Percentiles rank a stretch among this genome's conserved stretches.
Evolutionary conservation across 2,797 vertebrate genomes (phyloP).

Genomic region (Etheostoma nigrum): DNA sequence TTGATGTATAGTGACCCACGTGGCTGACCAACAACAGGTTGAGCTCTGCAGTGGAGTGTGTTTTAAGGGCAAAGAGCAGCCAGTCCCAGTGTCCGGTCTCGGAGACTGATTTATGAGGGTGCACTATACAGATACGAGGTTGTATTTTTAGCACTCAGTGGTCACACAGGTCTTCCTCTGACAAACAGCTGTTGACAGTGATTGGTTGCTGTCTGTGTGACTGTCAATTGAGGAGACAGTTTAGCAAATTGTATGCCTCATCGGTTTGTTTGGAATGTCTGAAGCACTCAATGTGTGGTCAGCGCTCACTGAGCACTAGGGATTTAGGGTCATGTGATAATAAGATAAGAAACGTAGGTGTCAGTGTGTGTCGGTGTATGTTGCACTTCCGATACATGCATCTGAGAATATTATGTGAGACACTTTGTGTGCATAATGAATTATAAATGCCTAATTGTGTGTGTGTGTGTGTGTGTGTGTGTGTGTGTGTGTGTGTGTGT

Average conservation of each 20-base stretch:
- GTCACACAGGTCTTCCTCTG: slow-evolving; percentile 54
- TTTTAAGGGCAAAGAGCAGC: slow-evolving; percentile 26
- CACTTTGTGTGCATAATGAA: neutral
- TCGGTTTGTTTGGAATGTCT: slow-evolving; percentile 66
- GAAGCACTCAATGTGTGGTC: slow-evolving; percentile 63
- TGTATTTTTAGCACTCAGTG: slow-evolving; percentile 68
- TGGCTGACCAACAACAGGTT: slow-evolving; percentile 7
- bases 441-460: neutral
- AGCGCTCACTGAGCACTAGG: slow-evolving; percentile 19
- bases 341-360: slow-evolving; percentile 35
- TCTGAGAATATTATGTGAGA: neutral
- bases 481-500: neutral
- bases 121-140: slow-evolving; percentile 25
- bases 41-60: slow-evolving; percentile 11
- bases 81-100: slow-evolving; percentile 11
- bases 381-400: no score
- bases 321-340: slow-evolving; percentile 44
- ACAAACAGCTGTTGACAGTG: slow-evolving; percentile 63
- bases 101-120: slow-evolving; percentile 61
- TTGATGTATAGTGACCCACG: neutral
- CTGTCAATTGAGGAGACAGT: slow-evolving; percentile 63
- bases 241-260: slow-evolving; percentile 55
- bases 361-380: slow-evolving; percentile 4
- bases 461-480: no score
- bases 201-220: slow-evolving; percentile 69